phyloP scores from a whole-genome alignment of 2,797 vertebrate genomes.

The Sebastes aleutianus region DNA sequence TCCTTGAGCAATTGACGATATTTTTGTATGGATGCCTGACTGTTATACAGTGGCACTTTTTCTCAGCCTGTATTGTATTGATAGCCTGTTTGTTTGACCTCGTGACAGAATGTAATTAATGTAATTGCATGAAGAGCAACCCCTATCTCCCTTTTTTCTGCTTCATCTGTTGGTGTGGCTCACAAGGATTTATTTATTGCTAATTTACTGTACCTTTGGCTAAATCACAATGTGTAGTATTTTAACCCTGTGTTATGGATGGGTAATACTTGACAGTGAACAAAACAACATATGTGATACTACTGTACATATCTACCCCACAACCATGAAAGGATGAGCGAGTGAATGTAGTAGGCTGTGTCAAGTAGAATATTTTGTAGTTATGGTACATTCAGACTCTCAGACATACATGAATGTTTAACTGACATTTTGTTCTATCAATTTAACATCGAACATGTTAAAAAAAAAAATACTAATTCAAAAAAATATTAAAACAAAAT shows the following conservation, averaged over 20 bases:
- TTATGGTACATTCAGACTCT: too few relatives aligned
- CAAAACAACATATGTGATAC: background rate
- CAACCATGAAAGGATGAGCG: background rate
- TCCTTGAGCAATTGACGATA: background rate
- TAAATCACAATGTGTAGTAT: background rate
- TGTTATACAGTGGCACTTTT: background rate
- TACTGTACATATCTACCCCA: background rate
- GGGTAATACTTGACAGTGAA: background rate
- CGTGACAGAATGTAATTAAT: fast-evolving
- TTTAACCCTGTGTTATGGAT: background rate
- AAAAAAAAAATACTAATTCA: too few relatives aligned
- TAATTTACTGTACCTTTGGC: background rate
- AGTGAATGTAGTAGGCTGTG: too few relatives aligned
- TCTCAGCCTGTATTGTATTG: background rate
- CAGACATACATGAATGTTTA: too few relatives aligned
- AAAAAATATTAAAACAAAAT: too few relatives aligned
- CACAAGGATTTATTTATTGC: background rate
- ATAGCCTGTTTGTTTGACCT: background rate
- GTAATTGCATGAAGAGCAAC: background rate
- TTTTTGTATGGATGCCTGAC: background rate
- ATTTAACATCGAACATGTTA: too few relatives aligned
- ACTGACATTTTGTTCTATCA: too few relatives aligned
- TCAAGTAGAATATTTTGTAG: too few relatives aligned
- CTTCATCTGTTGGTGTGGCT: background rate
- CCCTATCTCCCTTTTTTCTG: background rate